Conservation (phyloP, 2,888 invertebrate genomes). For the Callimorpha dominula region DNA sequence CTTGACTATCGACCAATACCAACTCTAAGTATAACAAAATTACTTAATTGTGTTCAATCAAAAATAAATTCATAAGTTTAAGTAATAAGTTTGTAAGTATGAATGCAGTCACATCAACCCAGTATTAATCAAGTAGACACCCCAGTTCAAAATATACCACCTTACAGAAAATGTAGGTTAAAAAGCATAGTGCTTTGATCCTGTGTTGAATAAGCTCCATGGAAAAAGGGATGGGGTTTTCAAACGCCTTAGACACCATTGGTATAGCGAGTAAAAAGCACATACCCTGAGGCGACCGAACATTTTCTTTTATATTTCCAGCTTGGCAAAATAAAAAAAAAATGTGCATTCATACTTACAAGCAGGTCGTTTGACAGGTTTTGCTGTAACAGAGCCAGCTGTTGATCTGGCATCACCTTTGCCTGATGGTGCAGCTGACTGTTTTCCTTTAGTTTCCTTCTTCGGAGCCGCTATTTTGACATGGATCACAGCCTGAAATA, state of each 20-base stretch:
- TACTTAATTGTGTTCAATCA: not conserved
- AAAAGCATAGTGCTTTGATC: not conserved
- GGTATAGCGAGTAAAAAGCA: not conserved
- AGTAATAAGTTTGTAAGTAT: not conserved
- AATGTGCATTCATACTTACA: slow-evolving; percentile 44
- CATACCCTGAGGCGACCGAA: not conserved
- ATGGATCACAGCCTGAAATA: slow-evolving; percentile 90
- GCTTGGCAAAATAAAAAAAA: not conserved
- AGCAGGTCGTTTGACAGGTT: slow-evolving; percentile 82
- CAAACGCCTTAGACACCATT: not conserved
- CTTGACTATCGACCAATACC: not conserved
- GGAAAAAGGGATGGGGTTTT: no score
- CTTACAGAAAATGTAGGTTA: not conserved
- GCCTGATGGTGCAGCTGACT: slow-evolving; percentile 83
- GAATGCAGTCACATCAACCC: slow-evolving; percentile 1
- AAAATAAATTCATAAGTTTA: no score
- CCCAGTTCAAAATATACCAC: not conserved
- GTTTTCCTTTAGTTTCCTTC: slow-evolving; percentile 86
- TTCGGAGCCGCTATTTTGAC: slow-evolving; percentile 89
- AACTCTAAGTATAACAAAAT: not conserved
- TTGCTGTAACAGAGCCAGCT: slow-evolving; percentile 81
- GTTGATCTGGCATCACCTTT: slow-evolving; percentile 76
- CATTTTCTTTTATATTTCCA: not conserved
- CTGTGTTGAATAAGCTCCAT: not conserved
- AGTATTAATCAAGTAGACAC: not conserved